phyloP scores from a whole-genome alignment of 2,113 vertebrate genomes.

The Leptosomus discolor region DNA sequence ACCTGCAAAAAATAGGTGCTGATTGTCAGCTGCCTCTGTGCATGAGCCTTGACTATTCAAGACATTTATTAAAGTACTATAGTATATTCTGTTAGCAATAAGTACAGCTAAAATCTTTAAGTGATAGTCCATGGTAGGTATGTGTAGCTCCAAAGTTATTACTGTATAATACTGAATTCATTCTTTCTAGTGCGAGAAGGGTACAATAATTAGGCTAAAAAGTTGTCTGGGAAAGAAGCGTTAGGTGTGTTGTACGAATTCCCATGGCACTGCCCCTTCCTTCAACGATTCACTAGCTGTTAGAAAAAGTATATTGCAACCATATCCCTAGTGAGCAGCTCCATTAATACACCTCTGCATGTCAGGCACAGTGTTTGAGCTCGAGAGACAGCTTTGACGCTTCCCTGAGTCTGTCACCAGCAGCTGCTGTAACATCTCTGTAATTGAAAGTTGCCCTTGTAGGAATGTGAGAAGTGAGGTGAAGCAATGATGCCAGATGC shows the following conservation, averaged over 20 bases:
- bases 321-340: background rate
- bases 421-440: background rate
- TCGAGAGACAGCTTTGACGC: background rate
- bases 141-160: background rate
- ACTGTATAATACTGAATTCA: background rate
- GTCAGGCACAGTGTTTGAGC: background rate
- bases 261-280: background rate
- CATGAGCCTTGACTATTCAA: background rate
- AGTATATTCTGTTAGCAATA: background rate
- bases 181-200: background rate
- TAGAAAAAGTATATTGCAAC: background rate
- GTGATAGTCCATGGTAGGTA: background rate
- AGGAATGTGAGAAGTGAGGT: background rate
- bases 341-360: background rate
- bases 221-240: background rate
- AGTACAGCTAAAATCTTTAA: background rate
- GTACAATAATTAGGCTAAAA: background rate
- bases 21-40: background rate
- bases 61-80: background rate
- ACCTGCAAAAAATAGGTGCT: constrained; percentile 68
- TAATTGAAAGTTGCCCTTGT: constrained; percentile 24
- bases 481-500: background rate
- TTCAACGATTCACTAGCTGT: background rate
- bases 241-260: background rate
- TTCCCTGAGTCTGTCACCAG: background rate